Conservation (phyloP, 2,888 invertebrate genomes). For the Lasioglossum vierecki region DNA sequence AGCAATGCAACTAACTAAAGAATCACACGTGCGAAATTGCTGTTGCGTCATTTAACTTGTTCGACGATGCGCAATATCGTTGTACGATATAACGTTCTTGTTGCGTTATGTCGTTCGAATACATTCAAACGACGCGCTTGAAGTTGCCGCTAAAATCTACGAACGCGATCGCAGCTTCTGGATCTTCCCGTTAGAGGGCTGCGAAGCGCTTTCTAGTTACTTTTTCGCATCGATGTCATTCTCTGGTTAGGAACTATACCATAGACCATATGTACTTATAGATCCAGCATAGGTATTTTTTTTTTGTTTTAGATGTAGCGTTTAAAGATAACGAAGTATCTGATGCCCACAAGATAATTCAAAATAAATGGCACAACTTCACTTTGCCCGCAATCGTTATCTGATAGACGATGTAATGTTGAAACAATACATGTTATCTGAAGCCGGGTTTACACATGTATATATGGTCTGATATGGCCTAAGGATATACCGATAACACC, state of each 20-base stretch:
- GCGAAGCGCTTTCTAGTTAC: neutral
- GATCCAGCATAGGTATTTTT: too few relatives aligned
- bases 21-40: neutral
- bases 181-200: neutral
- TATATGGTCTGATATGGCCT: too few relatives aligned
- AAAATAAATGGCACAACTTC: too few relatives aligned
- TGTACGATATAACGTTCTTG: neutral
- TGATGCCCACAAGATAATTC: too few relatives aligned
- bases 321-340: too few relatives aligned
- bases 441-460: too few relatives aligned
- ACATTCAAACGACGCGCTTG: slow-evolving; percentile 26
- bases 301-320: too few relatives aligned
- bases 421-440: too few relatives aligned
- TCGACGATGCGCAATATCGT: neutral
- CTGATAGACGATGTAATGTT: too few relatives aligned
- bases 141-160: slow-evolving; percentile 32
- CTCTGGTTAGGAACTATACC: neutral
- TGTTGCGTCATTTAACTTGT: neutral
- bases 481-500: too few relatives aligned
- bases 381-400: too few relatives aligned
- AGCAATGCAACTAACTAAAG: neutral
- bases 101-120: slow-evolving; percentile 5
- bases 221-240: neutral
- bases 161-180: neutral
- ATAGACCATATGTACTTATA: neutral